A percentile compares a stretch with the other conserved stretches of the same genome.
phyloP scores from a whole-genome alignment of 1,140 invertebrate genomes.

The Medauroidea extradentata region DNA sequence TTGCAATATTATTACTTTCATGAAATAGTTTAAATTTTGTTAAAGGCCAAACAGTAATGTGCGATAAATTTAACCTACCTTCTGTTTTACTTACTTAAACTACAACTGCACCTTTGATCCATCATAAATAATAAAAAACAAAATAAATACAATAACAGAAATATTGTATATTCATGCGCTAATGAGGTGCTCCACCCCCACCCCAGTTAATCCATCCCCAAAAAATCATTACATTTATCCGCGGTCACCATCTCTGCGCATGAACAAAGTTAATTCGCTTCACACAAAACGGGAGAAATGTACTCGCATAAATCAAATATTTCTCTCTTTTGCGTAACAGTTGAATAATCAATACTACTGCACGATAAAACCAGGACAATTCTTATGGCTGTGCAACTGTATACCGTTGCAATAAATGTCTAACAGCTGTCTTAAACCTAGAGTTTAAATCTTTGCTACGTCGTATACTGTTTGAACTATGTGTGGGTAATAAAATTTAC shows the following conservation, averaged over 20 bases:
- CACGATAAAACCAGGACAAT: constrained; percentile 8
- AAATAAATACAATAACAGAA: constrained; percentile 17
- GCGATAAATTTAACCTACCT: no score
- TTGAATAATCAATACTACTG: constrained; percentile 10
- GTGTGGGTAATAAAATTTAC: no score
- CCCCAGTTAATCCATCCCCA: constrained; percentile 34
- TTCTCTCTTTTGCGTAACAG: constrained; percentile 5
- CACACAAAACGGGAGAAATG: constrained; percentile 51
- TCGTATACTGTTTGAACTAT: no score
- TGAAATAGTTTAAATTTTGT: neutral
- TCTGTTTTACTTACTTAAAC: no score
- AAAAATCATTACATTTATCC: constrained; percentile 53
- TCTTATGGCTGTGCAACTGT: no score
- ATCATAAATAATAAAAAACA: constrained; percentile 20
- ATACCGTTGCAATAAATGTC: no score
- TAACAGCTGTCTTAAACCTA: no score
- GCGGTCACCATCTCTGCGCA: constrained; percentile 44
- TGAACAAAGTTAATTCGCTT: constrained; percentile 51
- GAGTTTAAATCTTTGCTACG: no score
- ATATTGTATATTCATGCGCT: constrained; percentile 20
- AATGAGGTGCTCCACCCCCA: constrained; percentile 33
- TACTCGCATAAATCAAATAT: constrained; percentile 23
- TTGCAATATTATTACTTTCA: neutral
- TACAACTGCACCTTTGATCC: constrained; percentile 20
- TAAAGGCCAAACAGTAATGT: neutral